Conservation (phyloP, 2,888 invertebrate genomes). For the Archips crataeganus region DNA sequence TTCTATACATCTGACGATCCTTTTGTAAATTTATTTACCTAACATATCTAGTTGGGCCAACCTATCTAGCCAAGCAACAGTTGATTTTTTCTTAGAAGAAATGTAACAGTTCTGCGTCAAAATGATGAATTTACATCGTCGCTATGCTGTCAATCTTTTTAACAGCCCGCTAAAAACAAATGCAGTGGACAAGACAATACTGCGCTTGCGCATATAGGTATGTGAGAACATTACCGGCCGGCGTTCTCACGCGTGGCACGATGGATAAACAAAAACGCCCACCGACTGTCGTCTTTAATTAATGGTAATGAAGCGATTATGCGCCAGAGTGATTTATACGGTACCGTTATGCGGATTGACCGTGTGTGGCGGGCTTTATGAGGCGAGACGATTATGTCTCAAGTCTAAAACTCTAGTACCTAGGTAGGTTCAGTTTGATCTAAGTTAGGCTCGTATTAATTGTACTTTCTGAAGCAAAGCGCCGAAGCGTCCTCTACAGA, state of each 20-base stretch:
- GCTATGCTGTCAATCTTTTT: neutral
- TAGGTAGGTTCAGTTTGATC: too few relatives aligned
- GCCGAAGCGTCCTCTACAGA: too few relatives aligned
- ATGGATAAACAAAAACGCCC: slow-evolving; percentile 72
- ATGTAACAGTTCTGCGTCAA: too few relatives aligned
- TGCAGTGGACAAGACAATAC: slow-evolving; percentile 33
- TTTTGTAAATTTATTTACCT: too few relatives aligned
- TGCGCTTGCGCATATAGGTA: slow-evolving; percentile 44
- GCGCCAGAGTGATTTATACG: slow-evolving; percentile 47
- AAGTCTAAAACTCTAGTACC: neutral
- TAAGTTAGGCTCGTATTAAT: too few relatives aligned
- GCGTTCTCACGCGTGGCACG: slow-evolving; percentile 74
- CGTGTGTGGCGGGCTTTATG: neutral
- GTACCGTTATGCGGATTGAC: slow-evolving; percentile 40
- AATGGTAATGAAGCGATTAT: slow-evolving; percentile 72
- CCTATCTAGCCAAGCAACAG: too few relatives aligned
- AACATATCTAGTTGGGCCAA: too few relatives aligned
- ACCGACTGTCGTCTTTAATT: slow-evolving; percentile 59
- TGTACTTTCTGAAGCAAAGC: too few relatives aligned
- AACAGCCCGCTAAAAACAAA: slow-evolving; percentile 18
- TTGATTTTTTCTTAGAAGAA: too few relatives aligned
- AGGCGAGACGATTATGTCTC: neutral
- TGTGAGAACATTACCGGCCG: slow-evolving; percentile 63
- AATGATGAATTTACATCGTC: too few relatives aligned
- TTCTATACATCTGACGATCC: too few relatives aligned